Percentiles rank a stretch among this genome's conserved stretches.
Evolutionary conservation across 37 sponge, comb jelly and placozoan species (phyloP).

Genomic region (Chondrilla cf. caribensis): DNA sequence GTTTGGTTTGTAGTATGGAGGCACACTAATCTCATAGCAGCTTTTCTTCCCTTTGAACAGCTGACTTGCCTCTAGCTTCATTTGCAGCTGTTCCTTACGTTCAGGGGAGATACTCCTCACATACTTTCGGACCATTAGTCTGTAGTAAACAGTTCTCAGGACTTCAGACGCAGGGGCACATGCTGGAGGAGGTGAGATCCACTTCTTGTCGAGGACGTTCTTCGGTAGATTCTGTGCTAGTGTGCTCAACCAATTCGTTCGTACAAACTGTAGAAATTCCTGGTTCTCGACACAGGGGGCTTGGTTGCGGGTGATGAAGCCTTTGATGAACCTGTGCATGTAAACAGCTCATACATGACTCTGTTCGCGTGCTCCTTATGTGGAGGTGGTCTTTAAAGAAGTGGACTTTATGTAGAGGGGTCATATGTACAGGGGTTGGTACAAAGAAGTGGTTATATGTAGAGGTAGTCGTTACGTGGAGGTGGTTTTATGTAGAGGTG

Average conservation of each 20-base stretch:
- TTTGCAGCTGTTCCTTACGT: conserved; percentile 46
- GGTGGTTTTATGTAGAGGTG: too few species aligned
- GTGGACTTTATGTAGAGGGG: too few species aligned
- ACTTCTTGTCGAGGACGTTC: conserved; percentile 39
- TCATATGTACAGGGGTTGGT: too few species aligned
- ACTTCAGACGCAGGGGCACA: conserved; percentile 33
- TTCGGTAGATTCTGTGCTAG: conserved; percentile 42
- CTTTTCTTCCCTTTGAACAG: conserved; percentile 60
- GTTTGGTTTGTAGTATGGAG: conserved; percentile 29
- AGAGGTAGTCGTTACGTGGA: too few species aligned
- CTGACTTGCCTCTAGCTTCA: conserved; percentile 68
- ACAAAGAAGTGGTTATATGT: too few species aligned
- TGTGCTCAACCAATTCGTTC: conserved; percentile 51
- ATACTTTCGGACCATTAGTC: conserved; percentile 35
- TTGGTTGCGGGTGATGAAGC: conserved; percentile 74
- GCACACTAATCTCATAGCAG: conserved; percentile 58
- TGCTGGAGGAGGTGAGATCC: conserved; percentile 51
- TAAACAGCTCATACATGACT: not conserved
- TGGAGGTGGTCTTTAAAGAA: too few species aligned
- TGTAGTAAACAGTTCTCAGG: conserved; percentile 44
- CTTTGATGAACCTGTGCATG: conserved; percentile 62
- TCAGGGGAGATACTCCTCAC: conserved; percentile 51
- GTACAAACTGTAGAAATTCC: conserved; percentile 78
- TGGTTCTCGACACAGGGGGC: conserved; percentile 68
- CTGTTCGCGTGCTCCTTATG: too few species aligned